A percentile compares a stretch with the other conserved stretches of the same genome.
Evolutionary conservation across 2,888 invertebrate species (phyloP).

Genomic region (Harpalus rubripes): DNA sequence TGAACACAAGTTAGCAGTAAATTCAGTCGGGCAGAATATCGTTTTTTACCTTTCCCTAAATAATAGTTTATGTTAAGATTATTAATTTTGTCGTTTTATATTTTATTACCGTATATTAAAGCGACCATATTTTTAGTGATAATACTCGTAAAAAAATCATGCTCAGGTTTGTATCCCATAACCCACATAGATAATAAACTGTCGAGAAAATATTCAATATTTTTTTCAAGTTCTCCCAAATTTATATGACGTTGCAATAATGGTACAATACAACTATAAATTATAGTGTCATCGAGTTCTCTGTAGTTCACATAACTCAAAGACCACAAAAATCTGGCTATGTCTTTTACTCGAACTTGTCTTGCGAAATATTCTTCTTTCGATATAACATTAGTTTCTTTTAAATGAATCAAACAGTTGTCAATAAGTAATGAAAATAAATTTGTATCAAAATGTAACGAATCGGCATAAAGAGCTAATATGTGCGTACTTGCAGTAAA

Average conservation of each 20-base stretch:
- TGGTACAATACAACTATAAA: conserved; percentile 73
- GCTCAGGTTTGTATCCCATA: conserved; percentile 69
- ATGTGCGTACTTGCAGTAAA: conserved; percentile 76
- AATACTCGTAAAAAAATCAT: conserved; percentile 42
- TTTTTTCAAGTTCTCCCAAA: conserved; percentile 71
- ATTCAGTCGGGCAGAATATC: conserved; percentile 73
- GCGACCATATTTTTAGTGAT: conserved; percentile 52
- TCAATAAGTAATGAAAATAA: conserved; percentile 73
- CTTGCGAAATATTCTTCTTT: conserved; percentile 70
- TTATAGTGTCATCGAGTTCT: conserved; percentile 70
- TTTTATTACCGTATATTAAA: conserved; percentile 50
- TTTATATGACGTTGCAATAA: conserved; percentile 62
- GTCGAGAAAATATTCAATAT: conserved; percentile 73
- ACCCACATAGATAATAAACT: conserved; percentile 76
- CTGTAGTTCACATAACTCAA: conserved; percentile 74
- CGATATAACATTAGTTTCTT: conserved; percentile 69
- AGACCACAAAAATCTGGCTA: conserved; percentile 77
- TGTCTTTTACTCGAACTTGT: conserved; percentile 76
- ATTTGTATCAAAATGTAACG: conserved; percentile 74
- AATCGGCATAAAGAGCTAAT: conserved; percentile 76
- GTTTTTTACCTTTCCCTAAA: conserved; percentile 70
- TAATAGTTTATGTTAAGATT: conserved; percentile 35
- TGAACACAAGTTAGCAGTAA: conserved; percentile 75
- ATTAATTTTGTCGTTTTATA: neutral
- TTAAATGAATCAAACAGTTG: conserved; percentile 72